Percentiles rank a stretch among this genome's conserved stretches.
Conservation (phyloP, 1,140 invertebrate species). For the Nebria ingens region DNA sequence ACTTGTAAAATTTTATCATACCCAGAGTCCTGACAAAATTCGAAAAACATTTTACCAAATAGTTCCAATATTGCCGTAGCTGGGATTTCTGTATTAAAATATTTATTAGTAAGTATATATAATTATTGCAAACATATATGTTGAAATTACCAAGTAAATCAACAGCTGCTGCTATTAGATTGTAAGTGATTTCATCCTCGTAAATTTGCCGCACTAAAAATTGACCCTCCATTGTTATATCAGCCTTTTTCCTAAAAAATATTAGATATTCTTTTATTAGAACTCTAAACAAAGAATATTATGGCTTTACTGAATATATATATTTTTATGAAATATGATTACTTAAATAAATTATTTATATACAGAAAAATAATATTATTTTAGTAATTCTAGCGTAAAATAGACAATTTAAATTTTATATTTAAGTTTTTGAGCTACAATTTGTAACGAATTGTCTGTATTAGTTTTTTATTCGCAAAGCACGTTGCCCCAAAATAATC, state of each 20-base stretch:
- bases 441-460: too few species aligned
- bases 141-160: slow-evolving; percentile 68
- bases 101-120: background rate
- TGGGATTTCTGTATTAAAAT: slow-evolving; percentile 64
- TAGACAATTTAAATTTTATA: too few species aligned
- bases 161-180: slow-evolving; percentile 81
- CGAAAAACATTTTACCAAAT: slow-evolving; percentile 90
- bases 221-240: slow-evolving; percentile 87
- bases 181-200: slow-evolving; percentile 90
- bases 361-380: too few species aligned
- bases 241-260: slow-evolving; percentile 72
- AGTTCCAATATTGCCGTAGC: slow-evolving; percentile 83
- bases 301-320: too few species aligned
- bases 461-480: too few species aligned
- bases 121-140: slow-evolving; percentile 9
- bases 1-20: slow-evolving; percentile 90
- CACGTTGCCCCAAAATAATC: too few species aligned
- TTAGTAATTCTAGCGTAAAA: too few species aligned
- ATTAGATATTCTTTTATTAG: background rate
- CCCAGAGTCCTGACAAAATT: slow-evolving; percentile 89
- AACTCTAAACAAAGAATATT: background rate
- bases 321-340: too few species aligned
- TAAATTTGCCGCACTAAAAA: slow-evolving; percentile 91
- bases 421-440: too few species aligned
- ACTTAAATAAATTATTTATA: too few species aligned